Percentiles rank a stretch among this genome's conserved stretches.
These are phyloP conservation scores for Drosophila pachea DNA, from an alignment of 1,140 invertebrate genomes.

Conservation along the genomic window DNA sequence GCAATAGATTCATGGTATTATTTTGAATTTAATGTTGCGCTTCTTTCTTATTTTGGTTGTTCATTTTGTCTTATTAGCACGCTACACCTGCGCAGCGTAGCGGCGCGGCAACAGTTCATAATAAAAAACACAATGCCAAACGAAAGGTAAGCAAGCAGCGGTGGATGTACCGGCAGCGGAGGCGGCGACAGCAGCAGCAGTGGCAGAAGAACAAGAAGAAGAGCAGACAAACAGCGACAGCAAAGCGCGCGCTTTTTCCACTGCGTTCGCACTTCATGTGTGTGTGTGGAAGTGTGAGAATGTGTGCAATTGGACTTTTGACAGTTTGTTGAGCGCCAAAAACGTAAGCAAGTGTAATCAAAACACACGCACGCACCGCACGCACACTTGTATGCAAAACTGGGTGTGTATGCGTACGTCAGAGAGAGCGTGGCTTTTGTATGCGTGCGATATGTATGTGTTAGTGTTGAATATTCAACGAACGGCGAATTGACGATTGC, in stretches of 20 bases:
- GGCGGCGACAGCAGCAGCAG: constrained; percentile 15
- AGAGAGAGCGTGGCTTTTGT: constrained; percentile 29
- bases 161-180: constrained; percentile 10
- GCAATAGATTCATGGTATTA: constrained; percentile 34
- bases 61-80: constrained; percentile 62
- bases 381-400: constrained; percentile 57
- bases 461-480: constrained; percentile 48
- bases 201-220: constrained; percentile 26
- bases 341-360: constrained; percentile 73
- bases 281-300: constrained; percentile 17
- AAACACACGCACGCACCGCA: constrained; percentile 72
- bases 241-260: constrained; percentile 69
- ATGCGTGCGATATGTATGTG: constrained; percentile 31
- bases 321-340: constrained; percentile 66
- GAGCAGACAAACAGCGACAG: constrained; percentile 33
- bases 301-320: constrained; percentile 66
- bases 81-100: constrained; percentile 65
- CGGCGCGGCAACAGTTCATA: constrained; percentile 70
- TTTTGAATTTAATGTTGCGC: constrained; percentile 40
- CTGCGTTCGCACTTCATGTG: constrained; percentile 17
- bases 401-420: constrained; percentile 41
- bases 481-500: constrained; percentile 43
- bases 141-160: constrained; percentile 37
- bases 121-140: constrained; percentile 43
- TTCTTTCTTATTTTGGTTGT: constrained; percentile 37